These are phyloP conservation scores for Ligdia adustata DNA, from an alignment of 2,888 invertebrate genomes.

Conservation along the genomic window DNA sequence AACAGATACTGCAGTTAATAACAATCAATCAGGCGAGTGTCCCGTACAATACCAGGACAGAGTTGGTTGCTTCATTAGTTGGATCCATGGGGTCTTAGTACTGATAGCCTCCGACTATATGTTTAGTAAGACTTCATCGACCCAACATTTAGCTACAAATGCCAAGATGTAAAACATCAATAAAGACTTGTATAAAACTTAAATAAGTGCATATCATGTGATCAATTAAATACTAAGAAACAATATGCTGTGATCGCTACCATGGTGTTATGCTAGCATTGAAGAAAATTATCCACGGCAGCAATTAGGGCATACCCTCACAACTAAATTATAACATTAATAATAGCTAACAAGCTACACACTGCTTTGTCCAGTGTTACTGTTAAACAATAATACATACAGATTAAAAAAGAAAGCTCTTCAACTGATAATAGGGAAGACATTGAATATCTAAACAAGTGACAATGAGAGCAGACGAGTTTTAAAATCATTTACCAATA, in stretches of 20 bases:
- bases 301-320: slow-evolving; percentile 38
- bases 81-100: not conserved
- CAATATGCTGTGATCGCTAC: slow-evolving; percentile 46
- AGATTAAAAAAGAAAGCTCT: not conserved
- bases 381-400: slow-evolving; percentile 9
- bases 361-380: slow-evolving; percentile 30
- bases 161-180: slow-evolving; percentile 48
- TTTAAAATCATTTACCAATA: not conserved
- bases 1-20: too few relatives aligned
- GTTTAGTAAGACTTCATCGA: slow-evolving; percentile 42
- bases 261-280: slow-evolving; percentile 38
- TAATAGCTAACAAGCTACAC: slow-evolving; percentile 48
- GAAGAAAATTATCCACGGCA: slow-evolving; percentile 34
- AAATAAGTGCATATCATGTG: slow-evolving; percentile 66
- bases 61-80: too few relatives aligned
- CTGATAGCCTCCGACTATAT: slow-evolving; percentile 54
- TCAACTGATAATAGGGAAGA: slow-evolving; percentile 19
- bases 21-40: too few relatives aligned
- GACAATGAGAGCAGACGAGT: not conserved
- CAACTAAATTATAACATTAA: slow-evolving; percentile 37
- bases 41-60: too few relatives aligned
- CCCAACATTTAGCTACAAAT: slow-evolving; percentile 41
- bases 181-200: slow-evolving; percentile 63
- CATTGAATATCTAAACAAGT: slow-evolving; percentile 6
- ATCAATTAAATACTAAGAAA: slow-evolving; percentile 61